These are phyloP conservation scores for Pseudolaguvia tuberculata DNA, from an alignment of 2,113 vertebrate genomes.

Conservation along the genomic window DNA sequence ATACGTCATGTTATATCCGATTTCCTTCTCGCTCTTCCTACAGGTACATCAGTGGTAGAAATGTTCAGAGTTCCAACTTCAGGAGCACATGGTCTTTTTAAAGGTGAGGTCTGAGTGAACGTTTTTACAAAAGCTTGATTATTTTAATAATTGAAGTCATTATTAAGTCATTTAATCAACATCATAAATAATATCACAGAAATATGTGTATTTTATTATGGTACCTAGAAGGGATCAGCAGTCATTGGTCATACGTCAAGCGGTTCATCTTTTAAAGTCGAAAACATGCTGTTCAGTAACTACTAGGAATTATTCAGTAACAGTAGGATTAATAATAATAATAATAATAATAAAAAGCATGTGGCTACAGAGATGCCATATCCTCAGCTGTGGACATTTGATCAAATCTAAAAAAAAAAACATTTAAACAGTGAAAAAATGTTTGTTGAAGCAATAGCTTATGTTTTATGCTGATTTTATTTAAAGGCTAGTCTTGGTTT, in stretches of 20 bases:
- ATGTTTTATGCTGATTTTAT: background rate
- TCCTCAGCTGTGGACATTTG: background rate
- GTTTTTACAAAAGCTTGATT: background rate
- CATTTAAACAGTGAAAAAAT: too few relatives aligned
- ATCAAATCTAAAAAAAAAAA: too few relatives aligned
- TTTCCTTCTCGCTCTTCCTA: background rate
- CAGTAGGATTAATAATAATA: background rate
- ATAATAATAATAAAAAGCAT: background rate
- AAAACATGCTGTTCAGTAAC: background rate
- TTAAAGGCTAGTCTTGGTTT: background rate
- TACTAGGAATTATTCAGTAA: background rate
- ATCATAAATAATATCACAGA: background rate
- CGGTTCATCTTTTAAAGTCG: background rate
- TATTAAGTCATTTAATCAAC: background rate
- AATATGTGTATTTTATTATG: background rate
- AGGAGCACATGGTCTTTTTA: constrained; percentile 18
- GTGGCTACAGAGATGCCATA: background rate
- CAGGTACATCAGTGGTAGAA: background rate
- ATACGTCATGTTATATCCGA: background rate
- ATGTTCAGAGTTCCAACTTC: background rate
- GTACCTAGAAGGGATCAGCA: too few relatives aligned
- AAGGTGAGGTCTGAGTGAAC: constrained; percentile 32
- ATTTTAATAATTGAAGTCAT: too few relatives aligned
- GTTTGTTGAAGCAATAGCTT: background rate
- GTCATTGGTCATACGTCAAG: background rate